phyloP scores from a whole-genome alignment of 2,113 vertebrate species.

The Natator depressus region DNA sequence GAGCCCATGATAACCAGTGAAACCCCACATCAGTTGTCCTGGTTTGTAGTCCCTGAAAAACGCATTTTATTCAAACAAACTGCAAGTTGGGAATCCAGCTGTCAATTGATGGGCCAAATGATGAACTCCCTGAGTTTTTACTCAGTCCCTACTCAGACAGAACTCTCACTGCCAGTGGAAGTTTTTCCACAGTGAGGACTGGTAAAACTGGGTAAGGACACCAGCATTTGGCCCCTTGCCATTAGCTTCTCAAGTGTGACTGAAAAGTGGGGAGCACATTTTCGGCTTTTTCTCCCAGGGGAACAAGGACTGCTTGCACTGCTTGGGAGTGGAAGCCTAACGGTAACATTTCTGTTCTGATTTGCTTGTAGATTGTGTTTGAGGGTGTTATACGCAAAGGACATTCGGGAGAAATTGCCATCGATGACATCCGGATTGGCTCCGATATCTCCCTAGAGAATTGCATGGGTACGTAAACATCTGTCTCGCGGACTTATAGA shows the following conservation, averaged over 20 bases:
- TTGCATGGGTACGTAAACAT: conserved; percentile 90
- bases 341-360: conserved; percentile 5
- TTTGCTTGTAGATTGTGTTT: conserved; percentile 88
- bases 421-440: conserved; percentile 94
- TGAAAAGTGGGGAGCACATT: conserved; percentile 19
- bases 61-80: conserved; percentile 39
- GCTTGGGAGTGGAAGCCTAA: conserved; percentile 2
- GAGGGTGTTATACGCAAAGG: conserved; percentile 91
- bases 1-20: neutral
- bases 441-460: conserved; percentile 88
- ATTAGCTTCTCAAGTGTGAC: conserved; percentile 36
- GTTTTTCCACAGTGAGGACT: neutral
- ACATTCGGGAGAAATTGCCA: conserved; percentile 88
- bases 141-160: neutral
- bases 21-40: neutral
- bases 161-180: neutral
- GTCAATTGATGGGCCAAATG: neutral
- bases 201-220: neutral
- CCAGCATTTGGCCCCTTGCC: neutral
- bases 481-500: neutral
- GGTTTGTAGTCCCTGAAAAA: neutral
- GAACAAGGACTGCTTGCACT: neutral
- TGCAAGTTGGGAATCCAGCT: conserved; percentile 51
- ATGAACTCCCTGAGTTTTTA: neutral
- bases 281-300: neutral